A percentile compares a stretch with the other conserved stretches of the same genome.
Evolutionary conservation across 2,888 invertebrate genomes (phyloP).

Genomic region (Griposia aprilina): DNA sequence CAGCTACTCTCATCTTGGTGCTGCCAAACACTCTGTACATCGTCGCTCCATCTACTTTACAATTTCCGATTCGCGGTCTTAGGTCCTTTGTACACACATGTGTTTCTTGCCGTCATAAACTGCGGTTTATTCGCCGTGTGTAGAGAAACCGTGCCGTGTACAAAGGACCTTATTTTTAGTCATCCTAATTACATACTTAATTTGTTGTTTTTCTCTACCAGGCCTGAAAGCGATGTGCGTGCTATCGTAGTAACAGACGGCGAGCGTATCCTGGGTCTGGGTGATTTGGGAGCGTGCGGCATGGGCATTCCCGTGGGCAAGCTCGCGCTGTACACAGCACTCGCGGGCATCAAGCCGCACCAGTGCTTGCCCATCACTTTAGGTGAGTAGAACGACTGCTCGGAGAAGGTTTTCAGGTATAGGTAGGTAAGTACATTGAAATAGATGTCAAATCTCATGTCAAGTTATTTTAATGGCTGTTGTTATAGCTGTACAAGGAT

Average conservation of each 20-base stretch:
- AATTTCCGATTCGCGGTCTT: background rate
- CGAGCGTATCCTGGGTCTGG: conserved; percentile 98
- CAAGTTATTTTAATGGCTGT: too few species aligned
- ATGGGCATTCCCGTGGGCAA: conserved; percentile 99
- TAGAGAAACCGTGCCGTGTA: background rate
- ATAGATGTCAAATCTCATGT: too few species aligned
- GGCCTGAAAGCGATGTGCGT: conserved; percentile 96
- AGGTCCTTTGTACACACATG: too few species aligned
- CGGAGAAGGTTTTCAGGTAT: background rate
- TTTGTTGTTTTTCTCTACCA: conserved; percentile 70
- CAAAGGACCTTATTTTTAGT: background rate
- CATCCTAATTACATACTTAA: background rate
- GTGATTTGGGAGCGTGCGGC: conserved; percentile 99
- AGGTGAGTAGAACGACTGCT: conserved; percentile 85
- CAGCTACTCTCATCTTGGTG: background rate
- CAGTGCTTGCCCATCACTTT: conserved; percentile 98
- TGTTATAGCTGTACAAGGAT: too few species aligned
- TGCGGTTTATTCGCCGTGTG: too few species aligned
- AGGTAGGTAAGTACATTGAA: background rate
- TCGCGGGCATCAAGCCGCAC: conserved; percentile 98
- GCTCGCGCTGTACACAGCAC: conserved; percentile 98
- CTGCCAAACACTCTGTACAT: background rate
- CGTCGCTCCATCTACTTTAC: background rate
- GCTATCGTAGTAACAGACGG: conserved; percentile 99
- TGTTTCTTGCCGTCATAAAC: too few species aligned